Evolutionary conservation across 2,888 invertebrate genomes (phyloP), one percentile per base, ranked within the genome.

Genomic region (Cerceris ruficornis): DNA sequence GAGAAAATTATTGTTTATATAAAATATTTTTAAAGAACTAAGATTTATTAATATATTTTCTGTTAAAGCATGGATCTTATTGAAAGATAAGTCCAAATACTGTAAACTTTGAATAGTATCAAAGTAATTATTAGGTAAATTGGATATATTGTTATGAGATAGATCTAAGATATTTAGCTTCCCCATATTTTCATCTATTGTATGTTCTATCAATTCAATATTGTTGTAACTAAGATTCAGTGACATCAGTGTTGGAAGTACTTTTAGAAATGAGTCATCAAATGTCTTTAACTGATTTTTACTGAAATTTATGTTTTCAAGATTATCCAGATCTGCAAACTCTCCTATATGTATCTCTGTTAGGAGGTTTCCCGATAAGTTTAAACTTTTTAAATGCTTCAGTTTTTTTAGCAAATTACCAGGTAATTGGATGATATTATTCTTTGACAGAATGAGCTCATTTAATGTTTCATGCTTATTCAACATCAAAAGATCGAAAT

Each of bases 301-400:
- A 77, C 93, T 93, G 58, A 94, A 89, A 90, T 92, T 93, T 11
- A 94, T 88, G 71, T 92, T 92, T 82, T 93, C 92, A 2, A 93
- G 84, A 59, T 71, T 82, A 0, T 66, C 79, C 15, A 91, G 80
- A 28, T 87, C 80, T 5, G 88, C 92, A 57, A 94, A 94, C 81
- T 93, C 93, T 62, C 92, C 80, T 0, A 90, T 84, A 75, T 93
- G 93, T 55, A 94, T 91, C 4, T 92, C 91, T 8, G 91, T 80
- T 6, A 95, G 86, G 62, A 92, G 92, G 87, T 95, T 95, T 81
- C 93, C 92, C 0, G 94, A 94, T 0, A 94, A 84, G 85, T 95
- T 94, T n/a, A 95, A 80, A 46, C 92, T 93, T 89, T 93, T 93
- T 9, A 94, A 83, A 0, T 81, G 75, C 6, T 90, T 89, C 28